A percentile compares a stretch with the other conserved stretches of the same genome.
These are phyloP conservation scores for Rhyacichthys aspro DNA, from an alignment of 2,797 vertebrate genomes.

Conservation along the genomic window DNA sequence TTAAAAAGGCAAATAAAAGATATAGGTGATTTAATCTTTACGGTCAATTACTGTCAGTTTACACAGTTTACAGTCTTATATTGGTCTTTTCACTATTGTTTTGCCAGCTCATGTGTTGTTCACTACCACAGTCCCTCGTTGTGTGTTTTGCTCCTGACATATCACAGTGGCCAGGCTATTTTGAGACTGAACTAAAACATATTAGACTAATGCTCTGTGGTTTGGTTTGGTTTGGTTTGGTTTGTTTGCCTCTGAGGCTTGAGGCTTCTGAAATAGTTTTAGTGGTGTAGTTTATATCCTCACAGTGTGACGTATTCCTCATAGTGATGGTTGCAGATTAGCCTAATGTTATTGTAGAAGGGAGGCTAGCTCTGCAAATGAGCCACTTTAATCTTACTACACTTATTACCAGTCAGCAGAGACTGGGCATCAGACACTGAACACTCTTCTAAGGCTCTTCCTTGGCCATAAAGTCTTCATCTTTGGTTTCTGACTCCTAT, in stretches of 20 bases:
- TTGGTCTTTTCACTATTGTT: not conserved
- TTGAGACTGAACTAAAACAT: not conserved
- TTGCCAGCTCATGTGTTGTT: not conserved
- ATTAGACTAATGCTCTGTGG: not conserved
- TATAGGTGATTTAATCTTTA: too few relatives aligned
- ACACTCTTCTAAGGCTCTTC: not conserved
- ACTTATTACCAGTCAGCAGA: not conserved
- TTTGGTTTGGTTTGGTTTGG: constrained; percentile 6
- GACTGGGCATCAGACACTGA: constrained; percentile 1
- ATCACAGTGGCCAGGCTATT: not conserved
- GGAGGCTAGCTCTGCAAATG: constrained; percentile 2
- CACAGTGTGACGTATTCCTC: not conserved
- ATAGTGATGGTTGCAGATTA: constrained; percentile 5
- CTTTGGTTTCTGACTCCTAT: constrained; percentile 10
- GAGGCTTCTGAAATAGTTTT: constrained; percentile 7
- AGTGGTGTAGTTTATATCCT: not conserved
- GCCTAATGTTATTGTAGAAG: constrained; percentile 18
- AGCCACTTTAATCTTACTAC: constrained; percentile 25
- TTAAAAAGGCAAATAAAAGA: not conserved
- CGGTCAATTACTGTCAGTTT: too few relatives aligned
- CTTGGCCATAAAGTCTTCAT: constrained; percentile 1
- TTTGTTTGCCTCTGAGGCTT: constrained; percentile 13
- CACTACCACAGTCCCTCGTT: not conserved
- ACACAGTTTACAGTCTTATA: too few relatives aligned
- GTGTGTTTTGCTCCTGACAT: not conserved